Evolutionary conservation across 2,113 vertebrate species (phyloP).

Genomic region (Archocentrus centrarchus): DNA sequence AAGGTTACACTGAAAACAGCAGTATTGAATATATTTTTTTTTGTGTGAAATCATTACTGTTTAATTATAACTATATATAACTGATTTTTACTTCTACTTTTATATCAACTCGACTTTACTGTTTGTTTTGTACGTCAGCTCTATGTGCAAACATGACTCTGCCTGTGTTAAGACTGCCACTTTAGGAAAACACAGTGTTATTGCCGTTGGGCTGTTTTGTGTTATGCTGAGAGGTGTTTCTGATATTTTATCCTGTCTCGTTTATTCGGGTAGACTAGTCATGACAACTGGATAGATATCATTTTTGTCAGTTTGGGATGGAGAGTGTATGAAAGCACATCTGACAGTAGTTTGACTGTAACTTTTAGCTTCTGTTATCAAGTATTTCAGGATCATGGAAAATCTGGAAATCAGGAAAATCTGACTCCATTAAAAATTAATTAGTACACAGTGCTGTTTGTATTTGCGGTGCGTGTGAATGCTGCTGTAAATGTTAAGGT

Average conservation of each 20-base stretch:
- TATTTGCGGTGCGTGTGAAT: background rate
- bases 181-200: background rate
- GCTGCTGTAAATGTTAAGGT: slow-evolving; percentile 28
- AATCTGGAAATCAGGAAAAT: background rate
- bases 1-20: background rate
- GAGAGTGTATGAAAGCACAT: background rate
- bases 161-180: background rate
- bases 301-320: background rate
- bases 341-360: background rate
- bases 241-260: background rate
- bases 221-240: background rate
- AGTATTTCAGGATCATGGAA: background rate
- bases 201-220: too few species aligned
- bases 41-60: background rate
- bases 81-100: background rate
- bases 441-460: background rate
- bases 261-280: background rate
- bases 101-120: background rate
- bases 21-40: background rate
- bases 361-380: background rate
- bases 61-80: background rate
- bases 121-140: background rate
- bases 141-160: background rate
- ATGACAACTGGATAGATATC: background rate
- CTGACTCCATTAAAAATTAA: background rate